These are phyloP conservation scores for Chloebia gouldiae DNA, from an alignment of 2,113 vertebrate species.

Conservation along the genomic window DNA sequence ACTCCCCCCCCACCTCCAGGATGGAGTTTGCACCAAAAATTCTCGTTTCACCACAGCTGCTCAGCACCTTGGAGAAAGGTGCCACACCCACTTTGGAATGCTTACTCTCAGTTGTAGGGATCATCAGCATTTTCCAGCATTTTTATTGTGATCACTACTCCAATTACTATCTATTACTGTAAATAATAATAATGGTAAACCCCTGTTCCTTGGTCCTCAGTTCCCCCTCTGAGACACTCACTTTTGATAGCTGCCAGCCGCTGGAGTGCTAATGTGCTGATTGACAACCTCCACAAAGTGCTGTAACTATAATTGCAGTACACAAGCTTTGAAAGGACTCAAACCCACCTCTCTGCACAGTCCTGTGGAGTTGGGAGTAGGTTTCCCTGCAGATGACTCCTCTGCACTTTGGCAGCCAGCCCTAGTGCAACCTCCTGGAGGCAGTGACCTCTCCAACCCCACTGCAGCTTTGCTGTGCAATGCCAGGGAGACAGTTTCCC, in stretches of 20 bases:
- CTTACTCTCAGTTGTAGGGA: not conserved
- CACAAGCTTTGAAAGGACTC: fast-evolving
- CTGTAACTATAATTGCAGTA: not conserved
- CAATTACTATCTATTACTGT: not conserved
- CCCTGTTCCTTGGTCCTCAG: not conserved
- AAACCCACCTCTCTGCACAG: not conserved
- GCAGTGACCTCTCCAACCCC: fast-evolving
- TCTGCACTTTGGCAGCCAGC: not conserved
- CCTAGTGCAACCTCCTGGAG: not conserved
- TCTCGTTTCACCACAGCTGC: fast-evolving
- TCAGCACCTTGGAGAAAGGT: not conserved
- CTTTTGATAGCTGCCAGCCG: not conserved
- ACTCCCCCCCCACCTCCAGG: not conserved
- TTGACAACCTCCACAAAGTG: fast-evolving
- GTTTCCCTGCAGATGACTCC: not conserved
- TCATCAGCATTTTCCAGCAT: not conserved
- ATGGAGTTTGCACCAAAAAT: not conserved
- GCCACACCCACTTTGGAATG: fast-evolving
- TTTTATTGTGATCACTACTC: not conserved
- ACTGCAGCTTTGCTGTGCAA: not conserved
- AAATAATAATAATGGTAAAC: not conserved
- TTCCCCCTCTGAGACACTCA: not conserved
- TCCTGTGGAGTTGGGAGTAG: not conserved
- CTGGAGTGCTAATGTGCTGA: not conserved
- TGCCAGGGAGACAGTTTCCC: not conserved